Base-by-base conservation (phyloP, 1,140 invertebrate species). In the Chlorops oryzae region DNA sequence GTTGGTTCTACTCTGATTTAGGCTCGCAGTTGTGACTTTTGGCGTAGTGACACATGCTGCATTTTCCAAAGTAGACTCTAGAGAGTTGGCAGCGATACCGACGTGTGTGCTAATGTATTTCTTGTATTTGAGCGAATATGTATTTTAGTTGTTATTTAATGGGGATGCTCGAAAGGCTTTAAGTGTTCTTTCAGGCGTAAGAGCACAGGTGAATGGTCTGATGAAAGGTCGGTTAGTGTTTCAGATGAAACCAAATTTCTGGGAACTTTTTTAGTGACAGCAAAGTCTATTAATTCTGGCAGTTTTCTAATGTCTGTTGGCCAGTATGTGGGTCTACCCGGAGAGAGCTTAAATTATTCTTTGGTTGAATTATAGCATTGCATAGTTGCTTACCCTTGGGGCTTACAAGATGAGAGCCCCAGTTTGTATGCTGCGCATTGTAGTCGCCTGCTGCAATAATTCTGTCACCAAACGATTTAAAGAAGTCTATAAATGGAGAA, bases 211-310 rank as follows among this genome's bases (percentile, higher is more conserved):
- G 56, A 49, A 24, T 61, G 59, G 37, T 62, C 56, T 6, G 57
- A 58, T 39, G 53, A 44, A 15, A 61, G 44, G 10, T 60, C 56
- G 17, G 51, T 22, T n/a, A 28, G 28, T 48, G 44, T 12, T 44
- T 52, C 43, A 21, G 50, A 40, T 38, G 24, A 5, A 15, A 52
- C 41, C 18, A 55, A 50, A 18, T 46, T 50, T 40, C 9, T 21
- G 2, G 23, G 22, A 17, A 61, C 54, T 22, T 44, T 49, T 53
- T 57, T 58, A 6, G 20, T 35, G 9, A 62, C 44, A 15, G 51
- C 57, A 32, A 65, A 57, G 43, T 67, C 61, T 10, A 70, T 41
- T n/a, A 66, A 9, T 34, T 73, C 63, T 12, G 68, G 59, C 17
- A 56, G 59, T 54, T 68, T 66, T 22, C 41, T 58, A 18, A 18